Base-by-base conservation (phyloP, 2,888 invertebrate genomes). In the Allacma fusca region DNA sequence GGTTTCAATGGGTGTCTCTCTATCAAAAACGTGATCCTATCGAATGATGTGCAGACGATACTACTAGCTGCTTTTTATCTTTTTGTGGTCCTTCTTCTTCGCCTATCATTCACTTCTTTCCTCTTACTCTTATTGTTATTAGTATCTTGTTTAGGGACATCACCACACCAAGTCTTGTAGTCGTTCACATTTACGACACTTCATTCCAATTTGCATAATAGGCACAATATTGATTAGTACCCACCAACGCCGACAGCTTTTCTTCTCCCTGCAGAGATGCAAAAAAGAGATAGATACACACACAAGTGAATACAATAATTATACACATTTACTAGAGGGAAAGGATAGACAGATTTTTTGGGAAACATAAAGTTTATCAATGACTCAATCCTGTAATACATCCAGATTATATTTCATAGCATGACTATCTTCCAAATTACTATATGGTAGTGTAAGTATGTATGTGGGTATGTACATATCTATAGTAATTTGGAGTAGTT, bases 11-110 rank as follows among this genome's bases (percentile, higher is more conserved):
- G 72, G 34, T 72, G 69, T 69, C 23, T 43, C 68, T 68, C 34
- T 40, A 13, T 40, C 40, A 67, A 29, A 68, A 34, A n/a, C 28
- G 4, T 21, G n/a, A 34, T 28, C 68, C 68, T 68, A 68, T 68
- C 40, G 23, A 68, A 19, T 13, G 40, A 34, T 40, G 40, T 19
- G 68, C 67, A 21, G 40, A 12, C 2, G 23, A 16, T 34, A 24
- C 13, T 65, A 7, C 65, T n/a, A 23, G 62, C 4, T 62, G 28
- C 28, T 29, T 65, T 26, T 26, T 29, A 28, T 65, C 65, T 65
- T 62, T 23, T 26, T 68, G 12, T 28, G 68, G 65, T 68, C 68
- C 40, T 68, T 29, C 67, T 67, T 67, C 67, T 5, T 67, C 67
- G 21, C 26, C 34, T 29, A 24, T 26, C 26, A 9, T 24, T 29